Base-by-base conservation (phyloP, 2,113 vertebrate species). In the Galbula dea region DNA sequence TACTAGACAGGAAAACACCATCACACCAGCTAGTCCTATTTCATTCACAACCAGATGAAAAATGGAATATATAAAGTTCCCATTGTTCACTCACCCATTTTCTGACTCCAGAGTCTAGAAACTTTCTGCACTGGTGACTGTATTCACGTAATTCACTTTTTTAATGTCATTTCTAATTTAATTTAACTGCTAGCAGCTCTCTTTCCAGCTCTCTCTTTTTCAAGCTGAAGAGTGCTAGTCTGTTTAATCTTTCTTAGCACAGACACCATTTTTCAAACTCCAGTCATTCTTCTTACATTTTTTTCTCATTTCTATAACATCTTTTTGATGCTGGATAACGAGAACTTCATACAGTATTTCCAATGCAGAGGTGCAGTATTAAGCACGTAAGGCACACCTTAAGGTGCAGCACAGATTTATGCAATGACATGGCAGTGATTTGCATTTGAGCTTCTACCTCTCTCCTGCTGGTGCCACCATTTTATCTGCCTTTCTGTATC, bases 171-270 rank as follows among this genome's bases (percentile, higher is more conserved):
- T 92, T 89, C 84, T 94, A 76, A 95, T 95, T 95, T 92, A 82
- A 94, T 86, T 88, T 87, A 92, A 90, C 72, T 73, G 51, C 76
- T 89, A 83, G 49, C 61, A 84, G 46, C 74, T 94, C 54, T 90
- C 79, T 89, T 72, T 51, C 49, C 82, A 94, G 41, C 41, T 92
- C 36, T 61, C 58, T 89, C 78, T 73, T 88, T 82, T 83, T 75
- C 67, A 88, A 78, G 75, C 71, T 58, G 85, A 71, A 66, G 46
- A 79, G 54, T 46, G 59, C 63, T 62, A 8, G 49, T 52, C 49
- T 66, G 58, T 83, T 95, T 89, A 95, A 94, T 73, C 87, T 94
- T 67, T 95, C 46, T 78, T 73, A 87, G 82, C 45, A 68, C 36
- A 84, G 78, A 89, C 49, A 93, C 29, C 14, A 62, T 91, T 95